Evolutionary conservation across 2,888 invertebrate genomes (phyloP).

Genomic region (Galerucella calmariensis): DNA sequence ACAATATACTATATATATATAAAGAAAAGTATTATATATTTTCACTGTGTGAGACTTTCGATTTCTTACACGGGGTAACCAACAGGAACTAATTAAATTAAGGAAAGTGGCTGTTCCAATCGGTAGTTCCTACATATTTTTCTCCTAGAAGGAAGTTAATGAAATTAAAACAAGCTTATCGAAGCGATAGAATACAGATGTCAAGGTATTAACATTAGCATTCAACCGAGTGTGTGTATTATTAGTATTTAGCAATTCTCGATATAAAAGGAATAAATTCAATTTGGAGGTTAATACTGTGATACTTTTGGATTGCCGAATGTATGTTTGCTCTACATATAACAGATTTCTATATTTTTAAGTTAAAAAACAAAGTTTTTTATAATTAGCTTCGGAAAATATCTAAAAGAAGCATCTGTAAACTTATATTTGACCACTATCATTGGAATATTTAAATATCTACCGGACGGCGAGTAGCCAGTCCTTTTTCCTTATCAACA

Average conservation of each 20-base stretch:
- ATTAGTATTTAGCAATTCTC: neutral
- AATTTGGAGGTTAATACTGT: neutral
- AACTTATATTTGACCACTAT: too few relatives aligned
- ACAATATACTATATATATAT: neutral
- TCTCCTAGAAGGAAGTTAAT: slow-evolving; percentile 26
- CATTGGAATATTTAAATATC: too few relatives aligned
- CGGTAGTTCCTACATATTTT: slow-evolving; percentile 30
- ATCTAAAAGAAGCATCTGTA: too few relatives aligned
- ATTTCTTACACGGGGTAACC: slow-evolving; percentile 17
- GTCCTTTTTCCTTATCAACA: too few relatives aligned
- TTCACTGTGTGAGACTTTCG: slow-evolving; percentile 20
- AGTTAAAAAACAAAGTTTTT: too few relatives aligned
- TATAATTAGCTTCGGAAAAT: too few relatives aligned
- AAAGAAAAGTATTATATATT: slow-evolving; percentile 14
- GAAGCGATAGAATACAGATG: slow-evolving; percentile 25
- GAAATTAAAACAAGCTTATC: slow-evolving; percentile 25
- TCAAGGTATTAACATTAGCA: slow-evolving; percentile 23
- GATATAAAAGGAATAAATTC: neutral
- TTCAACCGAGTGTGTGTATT: neutral
- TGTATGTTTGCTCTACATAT: too few relatives aligned
- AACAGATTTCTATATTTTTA: too few relatives aligned
- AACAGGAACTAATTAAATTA: slow-evolving; percentile 32
- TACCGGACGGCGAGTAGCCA: too few relatives aligned
- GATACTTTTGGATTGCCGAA: neutral
- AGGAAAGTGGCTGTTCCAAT: slow-evolving; percentile 29